Percentiles rank a stretch among this genome's conserved stretches.
Evolutionary conservation across 2,113 vertebrate genomes (phyloP).

Genomic region (Dissostichus mawsoni): DNA sequence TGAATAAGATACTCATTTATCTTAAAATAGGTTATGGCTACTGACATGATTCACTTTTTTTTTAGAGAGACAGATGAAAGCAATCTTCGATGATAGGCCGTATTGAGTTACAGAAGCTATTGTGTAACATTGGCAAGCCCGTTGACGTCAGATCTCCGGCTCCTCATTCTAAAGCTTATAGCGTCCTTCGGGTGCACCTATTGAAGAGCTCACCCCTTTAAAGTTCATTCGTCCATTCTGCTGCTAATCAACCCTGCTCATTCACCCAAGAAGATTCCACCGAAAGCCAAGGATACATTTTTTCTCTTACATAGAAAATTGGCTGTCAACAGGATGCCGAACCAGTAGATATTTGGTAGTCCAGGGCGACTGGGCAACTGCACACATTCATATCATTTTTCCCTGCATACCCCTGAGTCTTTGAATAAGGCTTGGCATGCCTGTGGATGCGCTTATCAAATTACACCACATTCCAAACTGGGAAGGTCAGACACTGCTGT

Average conservation of each 20-base stretch:
- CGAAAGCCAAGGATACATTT: conserved; percentile 16
- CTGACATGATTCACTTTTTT: not conserved
- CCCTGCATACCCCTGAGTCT: conserved; percentile 19
- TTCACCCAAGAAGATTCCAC: conserved; percentile 12
- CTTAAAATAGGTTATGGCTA: not conserved
- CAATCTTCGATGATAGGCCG: not conserved
- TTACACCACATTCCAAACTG: conserved; percentile 63
- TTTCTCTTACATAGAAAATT: conserved; percentile 20
- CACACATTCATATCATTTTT: conserved; percentile 34
- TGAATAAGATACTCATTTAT: not conserved
- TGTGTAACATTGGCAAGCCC: not conserved
- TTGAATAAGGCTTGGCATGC: conserved; percentile 43
- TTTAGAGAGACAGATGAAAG: not conserved
- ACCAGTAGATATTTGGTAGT: conserved; percentile 51
- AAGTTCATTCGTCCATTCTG: not conserved
- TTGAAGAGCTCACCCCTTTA: not conserved
- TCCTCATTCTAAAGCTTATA: not conserved
- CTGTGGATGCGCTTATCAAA: conserved; percentile 61
- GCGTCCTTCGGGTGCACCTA: not conserved
- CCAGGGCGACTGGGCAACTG: conserved; percentile 2
- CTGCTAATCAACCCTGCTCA: conserved; percentile 1
- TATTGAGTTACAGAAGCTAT: not conserved
- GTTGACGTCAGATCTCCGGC: not conserved
- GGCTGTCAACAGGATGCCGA: conserved; percentile 22
- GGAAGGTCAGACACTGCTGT: not conserved